phyloP scores from a whole-genome alignment of 2,797 vertebrate species.

The Gadopsis bispinosus region DNA sequence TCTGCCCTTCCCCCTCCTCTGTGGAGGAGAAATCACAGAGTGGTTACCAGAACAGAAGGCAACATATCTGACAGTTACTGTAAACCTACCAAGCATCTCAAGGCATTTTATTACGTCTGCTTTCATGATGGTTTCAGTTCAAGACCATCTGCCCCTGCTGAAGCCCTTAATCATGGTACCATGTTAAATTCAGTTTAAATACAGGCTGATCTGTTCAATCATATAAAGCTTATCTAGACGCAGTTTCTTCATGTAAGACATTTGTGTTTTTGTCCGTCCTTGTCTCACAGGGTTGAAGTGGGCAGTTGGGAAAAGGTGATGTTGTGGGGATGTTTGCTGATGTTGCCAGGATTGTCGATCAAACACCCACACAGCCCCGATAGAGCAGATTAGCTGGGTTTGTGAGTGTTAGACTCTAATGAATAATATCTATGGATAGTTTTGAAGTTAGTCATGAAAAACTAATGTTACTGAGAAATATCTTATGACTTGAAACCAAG shows the following conservation, averaged over 20 bases:
- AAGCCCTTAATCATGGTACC: not conserved
- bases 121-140: not conserved
- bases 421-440: no score
- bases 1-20: slow-evolving; percentile 28
- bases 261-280: no score
- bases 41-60: slow-evolving; percentile 39
- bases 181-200: not conserved
- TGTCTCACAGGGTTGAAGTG: no score
- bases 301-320: no score
- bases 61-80: slow-evolving; percentile 22
- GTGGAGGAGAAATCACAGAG: slow-evolving; percentile 18
- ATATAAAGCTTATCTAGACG: not conserved
- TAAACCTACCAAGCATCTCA: slow-evolving; percentile 8
- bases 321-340: not conserved
- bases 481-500: no score
- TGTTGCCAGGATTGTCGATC: not conserved
- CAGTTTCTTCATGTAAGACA: no score
- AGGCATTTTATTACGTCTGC: not conserved
- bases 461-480: no score
- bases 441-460: no score
- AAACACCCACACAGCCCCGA: not conserved
- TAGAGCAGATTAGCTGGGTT: not conserved
- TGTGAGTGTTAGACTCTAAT: no score
- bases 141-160: not conserved
- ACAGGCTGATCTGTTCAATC: not conserved